Percentiles rank a stretch among this genome's conserved stretches.
phyloP scores from a whole-genome alignment of 2,113 vertebrate species.

The Eubucco bourcierii region DNA sequence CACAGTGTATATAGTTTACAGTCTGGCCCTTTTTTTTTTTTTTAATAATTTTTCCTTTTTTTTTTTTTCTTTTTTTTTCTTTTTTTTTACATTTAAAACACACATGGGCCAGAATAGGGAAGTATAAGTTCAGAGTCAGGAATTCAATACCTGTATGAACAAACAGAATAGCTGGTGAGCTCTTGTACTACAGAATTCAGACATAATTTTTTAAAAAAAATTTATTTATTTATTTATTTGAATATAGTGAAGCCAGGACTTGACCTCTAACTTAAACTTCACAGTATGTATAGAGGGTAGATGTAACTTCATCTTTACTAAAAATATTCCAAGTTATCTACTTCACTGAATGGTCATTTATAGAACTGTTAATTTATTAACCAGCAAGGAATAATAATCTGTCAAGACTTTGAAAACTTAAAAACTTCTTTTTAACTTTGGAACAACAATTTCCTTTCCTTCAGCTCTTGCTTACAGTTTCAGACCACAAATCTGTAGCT shows the following conservation, averaged over 20 bases:
- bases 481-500: not conserved
- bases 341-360: not conserved
- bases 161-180: not conserved
- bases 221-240: too few relatives aligned
- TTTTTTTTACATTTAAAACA: not conserved
- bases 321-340: not conserved
- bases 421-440: not conserved
- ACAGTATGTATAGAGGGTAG: not conserved
- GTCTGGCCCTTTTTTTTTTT: not conserved
- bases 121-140: not conserved
- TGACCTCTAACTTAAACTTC: not conserved
- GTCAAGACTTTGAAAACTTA: not conserved
- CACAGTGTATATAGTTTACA: not conserved
- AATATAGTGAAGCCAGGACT: not conserved
- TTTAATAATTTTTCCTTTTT: not conserved
- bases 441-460: not conserved
- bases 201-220: too few relatives aligned
- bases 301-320: not conserved
- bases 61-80: not conserved
- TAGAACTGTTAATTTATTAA: not conserved
- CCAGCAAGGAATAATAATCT: not conserved
- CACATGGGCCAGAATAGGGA: not conserved
- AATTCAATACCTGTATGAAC: not conserved
- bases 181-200: not conserved
- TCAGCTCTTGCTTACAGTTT: not conserved